Conservation (phyloP, 2,797 vertebrate genomes). For the Eidolon dupreanum region DNA sequence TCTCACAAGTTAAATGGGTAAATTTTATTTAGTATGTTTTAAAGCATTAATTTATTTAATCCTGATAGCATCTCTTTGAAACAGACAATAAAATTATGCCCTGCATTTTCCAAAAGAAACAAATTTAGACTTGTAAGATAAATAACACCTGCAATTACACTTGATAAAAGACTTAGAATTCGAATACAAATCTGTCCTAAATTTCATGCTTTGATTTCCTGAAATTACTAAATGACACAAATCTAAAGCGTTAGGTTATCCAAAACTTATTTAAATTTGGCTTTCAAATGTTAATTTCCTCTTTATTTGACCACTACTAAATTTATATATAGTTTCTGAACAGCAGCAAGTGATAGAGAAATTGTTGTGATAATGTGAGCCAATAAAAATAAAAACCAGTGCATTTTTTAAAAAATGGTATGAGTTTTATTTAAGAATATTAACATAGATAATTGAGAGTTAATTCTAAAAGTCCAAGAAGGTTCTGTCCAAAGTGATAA, state of each 20-base stretch:
- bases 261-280: neutral
- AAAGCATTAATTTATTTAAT: neutral
- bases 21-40: neutral
- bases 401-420: neutral
- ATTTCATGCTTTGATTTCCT: neutral
- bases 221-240: neutral
- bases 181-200: neutral
- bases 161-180: neutral
- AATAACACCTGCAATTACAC: neutral
- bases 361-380: neutral
- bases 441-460: neutral
- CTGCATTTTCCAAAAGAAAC: neutral
- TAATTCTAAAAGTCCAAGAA: neutral
- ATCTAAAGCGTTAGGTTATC: neutral
- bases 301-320: neutral
- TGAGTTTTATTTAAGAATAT: neutral
- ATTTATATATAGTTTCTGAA: neutral
- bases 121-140: neutral
- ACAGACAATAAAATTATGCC: neutral
- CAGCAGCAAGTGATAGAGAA: neutral
- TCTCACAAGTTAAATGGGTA: neutral
- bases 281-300: neutral
- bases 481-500: neutral
- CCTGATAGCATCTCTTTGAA: neutral
- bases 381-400: neutral